A percentile compares a stretch with the other conserved stretches of the same genome.
Conservation (phyloP, 2,113 vertebrate species). For the Gavialis gangeticus region DNA sequence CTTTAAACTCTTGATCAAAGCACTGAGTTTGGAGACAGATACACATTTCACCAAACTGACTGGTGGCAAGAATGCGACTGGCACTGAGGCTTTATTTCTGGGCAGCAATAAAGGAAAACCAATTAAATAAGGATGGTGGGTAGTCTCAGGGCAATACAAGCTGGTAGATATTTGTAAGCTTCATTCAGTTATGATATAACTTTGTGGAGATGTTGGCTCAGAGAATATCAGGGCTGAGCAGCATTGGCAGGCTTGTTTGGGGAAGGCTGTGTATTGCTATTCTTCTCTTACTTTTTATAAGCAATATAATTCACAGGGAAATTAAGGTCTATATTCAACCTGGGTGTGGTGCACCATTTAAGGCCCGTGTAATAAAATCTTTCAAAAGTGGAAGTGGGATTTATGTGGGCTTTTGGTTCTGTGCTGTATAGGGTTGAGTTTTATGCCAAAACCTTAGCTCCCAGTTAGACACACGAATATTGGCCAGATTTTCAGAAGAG, state of each 20-base stretch:
- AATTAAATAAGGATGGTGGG: background rate
- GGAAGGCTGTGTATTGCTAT: background rate
- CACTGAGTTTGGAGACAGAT: background rate
- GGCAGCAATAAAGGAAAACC: background rate
- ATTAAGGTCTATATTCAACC: background rate
- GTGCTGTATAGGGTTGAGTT: background rate
- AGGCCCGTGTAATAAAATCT: fast-evolving
- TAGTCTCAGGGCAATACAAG: too few relatives aligned
- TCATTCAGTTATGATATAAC: background rate
- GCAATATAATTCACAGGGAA: background rate
- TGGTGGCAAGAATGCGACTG: too few relatives aligned
- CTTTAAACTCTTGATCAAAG: background rate
- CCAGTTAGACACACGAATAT: background rate
- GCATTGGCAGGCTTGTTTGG: background rate
- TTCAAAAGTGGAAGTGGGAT: background rate
- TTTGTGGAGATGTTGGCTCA: background rate
- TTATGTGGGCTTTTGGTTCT: background rate
- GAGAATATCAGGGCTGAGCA: background rate
- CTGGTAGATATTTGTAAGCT: background rate
- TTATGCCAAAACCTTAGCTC: background rate
- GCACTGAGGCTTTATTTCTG: background rate
- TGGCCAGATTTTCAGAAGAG: background rate
- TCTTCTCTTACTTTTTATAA: background rate
- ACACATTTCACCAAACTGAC: background rate
- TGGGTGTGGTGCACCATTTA: background rate